A percentile compares a stretch with the other conserved stretches of the same genome.
Conservation (phyloP, 2,888 invertebrate species). For the Lochmaea capreae region DNA sequence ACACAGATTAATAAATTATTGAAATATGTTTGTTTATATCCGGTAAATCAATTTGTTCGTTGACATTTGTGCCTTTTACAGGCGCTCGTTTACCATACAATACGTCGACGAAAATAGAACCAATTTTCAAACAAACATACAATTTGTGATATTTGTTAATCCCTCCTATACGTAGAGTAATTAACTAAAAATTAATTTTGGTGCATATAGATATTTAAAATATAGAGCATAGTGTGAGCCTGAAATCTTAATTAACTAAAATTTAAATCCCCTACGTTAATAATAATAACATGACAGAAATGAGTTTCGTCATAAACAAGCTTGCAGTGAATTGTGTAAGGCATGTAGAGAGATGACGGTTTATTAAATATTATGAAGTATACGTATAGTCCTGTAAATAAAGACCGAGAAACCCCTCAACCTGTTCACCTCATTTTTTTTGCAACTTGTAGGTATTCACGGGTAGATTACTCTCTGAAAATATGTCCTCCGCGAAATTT, state of each 20-base stretch:
- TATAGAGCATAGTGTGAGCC: not conserved
- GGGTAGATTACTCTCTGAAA: no score
- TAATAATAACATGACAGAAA: not conserved
- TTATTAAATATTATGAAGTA: not conserved
- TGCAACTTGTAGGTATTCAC: no score
- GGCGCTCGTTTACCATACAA: conserved; percentile 18
- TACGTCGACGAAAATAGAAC: conserved; percentile 24
- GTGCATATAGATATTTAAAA: not conserved
- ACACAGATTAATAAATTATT: conserved; percentile 38
- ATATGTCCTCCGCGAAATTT: no score
- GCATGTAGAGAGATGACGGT: not conserved
- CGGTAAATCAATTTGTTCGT: conserved; percentile 32
- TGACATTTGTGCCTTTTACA: conserved; percentile 31
- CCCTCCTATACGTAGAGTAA: not conserved
- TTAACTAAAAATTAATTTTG: not conserved
- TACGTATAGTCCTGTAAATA: no score
- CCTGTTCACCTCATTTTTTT: no score
- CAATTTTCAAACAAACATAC: not conserved
- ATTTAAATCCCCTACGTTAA: not conserved
- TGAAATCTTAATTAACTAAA: not conserved
- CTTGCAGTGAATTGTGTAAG: not conserved
- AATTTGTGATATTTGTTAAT: not conserved
- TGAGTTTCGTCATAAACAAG: conserved; percentile 7
- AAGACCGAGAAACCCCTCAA: no score
- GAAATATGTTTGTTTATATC: conserved; percentile 38